Evolutionary conservation across 2,888 invertebrate species (phyloP), one percentile per base, ranked within the genome.

Genomic region (Drosophila testacea): DNA sequence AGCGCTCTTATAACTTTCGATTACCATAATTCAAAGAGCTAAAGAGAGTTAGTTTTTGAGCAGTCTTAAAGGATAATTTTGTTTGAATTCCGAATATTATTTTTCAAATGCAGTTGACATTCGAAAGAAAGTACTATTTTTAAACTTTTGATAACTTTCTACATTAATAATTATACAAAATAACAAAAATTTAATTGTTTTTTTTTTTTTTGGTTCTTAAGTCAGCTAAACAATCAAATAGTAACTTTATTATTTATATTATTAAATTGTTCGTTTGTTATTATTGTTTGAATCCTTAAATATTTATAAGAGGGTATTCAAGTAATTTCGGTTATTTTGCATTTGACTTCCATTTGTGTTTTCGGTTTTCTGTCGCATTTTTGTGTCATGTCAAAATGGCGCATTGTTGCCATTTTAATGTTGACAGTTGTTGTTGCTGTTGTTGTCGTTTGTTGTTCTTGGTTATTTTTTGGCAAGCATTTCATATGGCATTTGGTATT

Each of bases 301-400:
- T 47, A 16, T 66, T 22, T 22, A 22, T 2, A 22, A 54, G 47
- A 28, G 69, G 48, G 38, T 62, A 7, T 55, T 13, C 0, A 13
- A 38, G 27, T 47, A 10, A 27, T 13, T 50, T 27, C 32, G 27
- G 16, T 28, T 13, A 11, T 28, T 27, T 13, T 13, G 10, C 13
- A 13, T 28, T 44, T 27, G 10, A 36, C 6, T 44, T 44, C 34
- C 36, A 9, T 51, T 30, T 30, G 28, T 64, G 32, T 42, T 61
- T 62, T 56, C 10, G 27, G 44, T 10, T 22, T 41, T 42, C 6
- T 46, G 57, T 69, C 63, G 55, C 62, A 56, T 66, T 69, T 73
- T 56, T 44, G 60, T 50, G 51, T 39, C 69, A 44, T 84, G 79
- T 69, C 85, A 77, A 59, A 76, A 55, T 68, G 69, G 64, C 69